Base-by-base conservation (phyloP, 2,888 invertebrate genomes). In the Lithodes maja region DNA sequence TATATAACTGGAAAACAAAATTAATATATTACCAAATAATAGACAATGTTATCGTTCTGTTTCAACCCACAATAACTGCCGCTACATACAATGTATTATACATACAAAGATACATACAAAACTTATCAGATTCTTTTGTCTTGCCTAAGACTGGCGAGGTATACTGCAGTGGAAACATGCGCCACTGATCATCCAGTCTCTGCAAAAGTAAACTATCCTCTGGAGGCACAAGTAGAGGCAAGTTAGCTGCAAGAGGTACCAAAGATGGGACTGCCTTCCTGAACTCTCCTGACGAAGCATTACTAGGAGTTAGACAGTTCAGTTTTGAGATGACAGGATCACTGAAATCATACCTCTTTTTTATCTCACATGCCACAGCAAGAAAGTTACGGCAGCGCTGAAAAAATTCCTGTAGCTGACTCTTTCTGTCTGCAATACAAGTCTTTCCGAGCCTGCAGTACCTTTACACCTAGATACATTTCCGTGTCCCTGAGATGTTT, bases 381-480 rank as follows among this genome's bases (percentile, higher is more conserved):
- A 78, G 7, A 50, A 80, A 80, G 55, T 17, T 55, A 3, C 80
- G 17, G 54, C 54, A 80, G 54, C 80, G 53, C n/a, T 80, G 54
- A 33, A 55, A 53, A 55, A 55, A 77, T 1, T 77, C 77, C 50
- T 77, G 77, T 5, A 50, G 15, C 52, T 77, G 9, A 77, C 49
- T 12, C 49, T 77, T 77, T 52, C 52, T 77, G 3, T 3, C 77
- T 52, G 50, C 12, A 49, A 83, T 74, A 33, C 52, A n/a, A n/a
- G 68, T 71, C 55, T 55, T 49, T 9, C 33, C 71, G 33, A 5
- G 49, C 68, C 52, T 49, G 53, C 3, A 71, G 15, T 2, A 83
- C 83, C 3, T 71, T 71, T 5, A 83, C 71, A 49, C 85, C 78
- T n/a, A 85, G 49, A 53, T 85, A 85, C 77, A 85, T 54, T 17